These are phyloP conservation scores for Columba janthina DNA, from an alignment of 2,113 vertebrate species.

Conservation along the genomic window DNA sequence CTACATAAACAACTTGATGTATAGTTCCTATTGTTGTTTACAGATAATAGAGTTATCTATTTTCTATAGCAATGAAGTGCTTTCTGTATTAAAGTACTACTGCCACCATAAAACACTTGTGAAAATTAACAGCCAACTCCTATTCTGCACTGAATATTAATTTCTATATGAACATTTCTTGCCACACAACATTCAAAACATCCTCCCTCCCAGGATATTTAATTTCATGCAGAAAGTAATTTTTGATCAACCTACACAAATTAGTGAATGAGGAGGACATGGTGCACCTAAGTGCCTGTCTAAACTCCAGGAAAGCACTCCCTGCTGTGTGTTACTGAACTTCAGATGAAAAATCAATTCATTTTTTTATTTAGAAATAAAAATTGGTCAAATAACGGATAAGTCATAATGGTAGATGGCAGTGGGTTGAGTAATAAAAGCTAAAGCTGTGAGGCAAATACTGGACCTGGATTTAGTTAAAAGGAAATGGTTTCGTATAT, in stretches of 20 bases:
- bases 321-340: not conserved
- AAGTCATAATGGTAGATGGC: not conserved
- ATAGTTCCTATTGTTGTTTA: conserved; percentile 48
- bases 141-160: conserved; percentile 43
- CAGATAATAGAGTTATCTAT: conserved; percentile 54
- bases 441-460: not conserved
- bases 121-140: conserved; percentile 51
- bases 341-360: conserved; percentile 11
- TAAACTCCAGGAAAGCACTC: not conserved
- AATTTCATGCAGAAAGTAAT: conserved; percentile 35
- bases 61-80: conserved; percentile 40
- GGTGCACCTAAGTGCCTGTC: not conserved
- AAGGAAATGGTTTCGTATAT: not conserved
- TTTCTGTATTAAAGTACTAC: conserved; percentile 30
- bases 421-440: not conserved
- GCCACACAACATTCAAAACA: conserved; percentile 40
- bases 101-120: conserved; percentile 37
- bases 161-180: conserved; percentile 21
- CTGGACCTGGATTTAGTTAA: not conserved
- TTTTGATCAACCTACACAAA: conserved; percentile 50
- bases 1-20: conserved; percentile 43
- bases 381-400: not conserved
- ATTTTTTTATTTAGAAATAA: not conserved
- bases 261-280: not conserved
- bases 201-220: conserved; percentile 16